Conservation (phyloP, 2,797 vertebrate species). For the Apogon talboti region DNA sequence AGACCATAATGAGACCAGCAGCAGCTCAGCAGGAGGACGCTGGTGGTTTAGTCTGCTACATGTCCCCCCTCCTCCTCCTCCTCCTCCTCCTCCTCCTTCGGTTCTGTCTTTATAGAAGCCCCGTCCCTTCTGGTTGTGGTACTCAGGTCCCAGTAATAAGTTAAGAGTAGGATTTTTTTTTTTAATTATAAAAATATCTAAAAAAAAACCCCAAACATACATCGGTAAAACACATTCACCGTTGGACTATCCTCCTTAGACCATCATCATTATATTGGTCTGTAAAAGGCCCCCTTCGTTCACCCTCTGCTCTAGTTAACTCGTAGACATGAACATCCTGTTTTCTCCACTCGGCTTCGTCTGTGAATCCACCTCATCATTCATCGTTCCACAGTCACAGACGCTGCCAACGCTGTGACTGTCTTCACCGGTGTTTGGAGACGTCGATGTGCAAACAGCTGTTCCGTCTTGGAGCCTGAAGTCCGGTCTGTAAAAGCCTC, state of each 20-base stretch:
- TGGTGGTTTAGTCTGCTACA: not conserved
- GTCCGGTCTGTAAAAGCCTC: not conserved
- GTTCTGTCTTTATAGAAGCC: too few relatives aligned
- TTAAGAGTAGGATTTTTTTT: too few relatives aligned
- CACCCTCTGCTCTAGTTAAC: not conserved
- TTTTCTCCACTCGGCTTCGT: conserved; percentile 1
- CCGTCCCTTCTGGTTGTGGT: too few relatives aligned
- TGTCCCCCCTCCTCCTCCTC: not conserved
- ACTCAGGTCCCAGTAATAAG: too few relatives aligned
- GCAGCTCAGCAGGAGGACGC: conserved; percentile 29
- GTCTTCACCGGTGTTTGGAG: not conserved
- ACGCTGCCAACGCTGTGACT: conserved; percentile 11
- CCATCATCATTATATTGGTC: too few relatives aligned
- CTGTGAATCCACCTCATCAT: not conserved
- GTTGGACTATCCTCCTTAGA: too few relatives aligned
- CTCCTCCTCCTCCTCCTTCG: not conserved
- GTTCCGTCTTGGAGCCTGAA: conserved; percentile 10
- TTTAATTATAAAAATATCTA: too few relatives aligned
- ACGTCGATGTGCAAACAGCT: conserved; percentile 34
- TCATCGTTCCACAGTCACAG: conserved; percentile 20
- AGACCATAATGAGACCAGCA: conserved; percentile 63
- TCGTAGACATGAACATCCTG: not conserved
- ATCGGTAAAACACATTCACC: too few relatives aligned
- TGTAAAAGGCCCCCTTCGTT: too few relatives aligned
- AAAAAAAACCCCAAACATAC: too few relatives aligned